Conservation (phyloP, 2,888 invertebrate genomes). For the Sialis lutaria region DNA sequence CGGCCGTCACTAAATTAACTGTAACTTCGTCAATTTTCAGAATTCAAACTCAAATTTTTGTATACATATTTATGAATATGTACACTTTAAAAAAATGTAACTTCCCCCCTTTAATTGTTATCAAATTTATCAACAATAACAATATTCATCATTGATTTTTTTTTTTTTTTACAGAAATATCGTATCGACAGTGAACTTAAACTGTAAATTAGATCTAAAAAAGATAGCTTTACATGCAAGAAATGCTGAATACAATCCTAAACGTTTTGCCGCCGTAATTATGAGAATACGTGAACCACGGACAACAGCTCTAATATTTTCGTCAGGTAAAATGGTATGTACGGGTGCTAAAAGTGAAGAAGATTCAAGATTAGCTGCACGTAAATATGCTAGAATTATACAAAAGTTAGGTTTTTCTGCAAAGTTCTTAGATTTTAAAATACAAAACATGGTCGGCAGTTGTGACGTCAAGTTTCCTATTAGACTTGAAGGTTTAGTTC, state of each 20-base stretch:
- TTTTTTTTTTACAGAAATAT: conserved; percentile 64
- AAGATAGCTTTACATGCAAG: conserved; percentile 94
- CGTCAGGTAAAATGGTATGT: conserved; percentile 77
- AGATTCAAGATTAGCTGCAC: conserved; percentile 56
- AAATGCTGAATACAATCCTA: conserved; percentile 98
- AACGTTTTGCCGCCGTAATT: conserved; percentile 96
- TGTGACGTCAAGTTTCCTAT: conserved; percentile 79
- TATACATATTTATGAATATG: no score
- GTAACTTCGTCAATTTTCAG: no score
- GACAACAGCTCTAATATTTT: conserved; percentile 72
- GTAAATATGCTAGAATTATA: conserved; percentile 68
- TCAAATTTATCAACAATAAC: not conserved
- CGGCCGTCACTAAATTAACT: no score
- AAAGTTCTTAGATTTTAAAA: conserved; percentile 63
- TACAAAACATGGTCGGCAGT: conserved; percentile 76
- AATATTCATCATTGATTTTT: not conserved
- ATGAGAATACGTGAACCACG: conserved; percentile 86
- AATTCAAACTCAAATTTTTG: no score
- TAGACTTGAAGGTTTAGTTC: conserved; percentile 56
- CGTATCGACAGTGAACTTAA: conserved; percentile 93
- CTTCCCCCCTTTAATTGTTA: no score
- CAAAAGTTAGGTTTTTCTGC: conserved; percentile 65
- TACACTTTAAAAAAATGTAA: no score
- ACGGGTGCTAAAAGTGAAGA: conserved; percentile 76
- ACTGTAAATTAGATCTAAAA: conserved; percentile 87